Base-by-base conservation (phyloP, 2,888 invertebrate genomes). In the Hydrotaea diabolus region DNA sequence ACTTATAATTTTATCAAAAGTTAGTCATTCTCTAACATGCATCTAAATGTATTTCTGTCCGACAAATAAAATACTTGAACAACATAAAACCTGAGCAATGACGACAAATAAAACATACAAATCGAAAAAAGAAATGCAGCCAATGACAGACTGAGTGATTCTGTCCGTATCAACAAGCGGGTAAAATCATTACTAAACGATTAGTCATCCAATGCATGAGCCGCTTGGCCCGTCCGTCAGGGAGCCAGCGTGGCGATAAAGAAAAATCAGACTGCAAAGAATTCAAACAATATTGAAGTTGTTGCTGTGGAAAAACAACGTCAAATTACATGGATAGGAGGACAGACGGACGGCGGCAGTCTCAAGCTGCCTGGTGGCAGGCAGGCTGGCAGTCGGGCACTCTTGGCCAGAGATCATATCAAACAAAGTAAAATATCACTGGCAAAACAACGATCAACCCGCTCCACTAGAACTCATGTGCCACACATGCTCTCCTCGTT, bases 191-290 rank as follows among this genome's bases (percentile, higher is more conserved):
- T 80, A 59, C 80, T 46, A 75, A 80, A 69, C 55, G 55, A 82
- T 82, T 82, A 82, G 72, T 82, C 82, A 82, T 76, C 64, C 31
- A 46, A 15, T 46, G 46, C 43, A 46, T 21, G n/a, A n/a, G 49
- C 49, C 55, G 8, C 19, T n/a, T n/a, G n/a, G n/a, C n/a, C n/a
- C n/a, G n/a, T n/a, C n/a, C n/a, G n/a, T n/a, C 49, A 49, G n/a
- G 49, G 1, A 11, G 39, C 31, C 49, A 49, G 8, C 1, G 5
- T 39, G 13, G 26, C 15, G 36, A 31, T 64, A 36, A 36, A 17
- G 17, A 64, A 36, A n/a, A 36, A 15, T 31, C 62, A 62, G 7
- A 62, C 64, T 13, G 15, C 26, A 66, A 43, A 19, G 66, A 39
- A 21, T 36, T 9, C 31, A 31, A 7, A 31, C 31, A 31, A n/a